phyloP scores from a whole-genome alignment of 2,113 vertebrate genomes.

The Sula dactylatra region DNA sequence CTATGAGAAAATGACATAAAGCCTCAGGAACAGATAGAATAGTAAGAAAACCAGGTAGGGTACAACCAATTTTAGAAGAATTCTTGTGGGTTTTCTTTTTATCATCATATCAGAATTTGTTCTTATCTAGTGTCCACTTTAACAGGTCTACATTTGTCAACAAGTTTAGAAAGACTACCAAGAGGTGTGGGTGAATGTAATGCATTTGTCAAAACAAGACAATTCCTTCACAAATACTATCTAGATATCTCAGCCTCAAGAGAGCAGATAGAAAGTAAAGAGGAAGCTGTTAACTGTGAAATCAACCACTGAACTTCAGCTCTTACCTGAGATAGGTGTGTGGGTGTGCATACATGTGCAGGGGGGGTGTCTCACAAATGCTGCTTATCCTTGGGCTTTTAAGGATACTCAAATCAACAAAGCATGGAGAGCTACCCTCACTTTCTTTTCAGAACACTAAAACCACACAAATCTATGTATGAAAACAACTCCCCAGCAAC shows the following conservation, averaged over 20 bases:
- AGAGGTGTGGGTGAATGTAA: background rate
- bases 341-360: rapidly evolving
- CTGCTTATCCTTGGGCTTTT: background rate
- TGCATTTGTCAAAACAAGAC: background rate
- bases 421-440: background rate
- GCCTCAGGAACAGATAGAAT: background rate
- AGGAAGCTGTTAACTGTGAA: background rate
- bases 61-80: background rate
- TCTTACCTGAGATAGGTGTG: background rate
- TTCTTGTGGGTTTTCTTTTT: background rate
- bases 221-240: background rate
- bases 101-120: background rate
- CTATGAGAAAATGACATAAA: background rate
- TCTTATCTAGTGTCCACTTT: background rate
- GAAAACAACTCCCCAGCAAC: background rate
- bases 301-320: background rate
- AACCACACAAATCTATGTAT: background rate
- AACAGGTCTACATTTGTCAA: background rate
- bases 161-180: background rate
- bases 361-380: background rate
- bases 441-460: background rate
- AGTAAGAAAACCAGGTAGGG: background rate
- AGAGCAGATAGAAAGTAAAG: background rate
- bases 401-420: background rate
- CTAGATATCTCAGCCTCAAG: background rate